These are phyloP conservation scores for Boloria euphrosyne DNA, from an alignment of 2,888 invertebrate species.

Conservation along the genomic window DNA sequence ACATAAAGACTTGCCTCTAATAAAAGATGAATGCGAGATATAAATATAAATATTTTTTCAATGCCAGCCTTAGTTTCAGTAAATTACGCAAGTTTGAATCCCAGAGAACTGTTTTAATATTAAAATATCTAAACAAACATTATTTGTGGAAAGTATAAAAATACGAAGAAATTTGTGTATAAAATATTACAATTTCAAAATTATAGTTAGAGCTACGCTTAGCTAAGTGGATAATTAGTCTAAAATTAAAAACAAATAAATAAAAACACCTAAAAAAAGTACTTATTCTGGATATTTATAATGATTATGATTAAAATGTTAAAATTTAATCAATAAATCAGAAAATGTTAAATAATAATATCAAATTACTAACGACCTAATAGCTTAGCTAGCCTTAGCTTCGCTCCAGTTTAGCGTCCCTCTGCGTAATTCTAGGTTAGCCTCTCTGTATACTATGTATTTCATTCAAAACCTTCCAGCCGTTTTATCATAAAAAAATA, in stretches of 20 bases:
- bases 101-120: too few species aligned
- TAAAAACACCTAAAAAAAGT: slow-evolving; percentile 32
- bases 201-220: neutral
- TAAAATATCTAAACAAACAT: too few species aligned
- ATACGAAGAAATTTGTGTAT: too few species aligned
- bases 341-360: neutral
- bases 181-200: too few species aligned
- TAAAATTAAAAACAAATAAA: neutral
- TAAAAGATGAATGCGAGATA: slow-evolving; percentile 18
- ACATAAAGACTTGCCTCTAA: slow-evolving; percentile 8
- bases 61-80: neutral
- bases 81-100: neutral
- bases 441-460: too few species aligned
- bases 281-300: slow-evolving; percentile 35
- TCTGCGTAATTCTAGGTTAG: too few species aligned
- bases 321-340: neutral
- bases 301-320: neutral
- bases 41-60: neutral
- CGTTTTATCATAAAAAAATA: neutral
- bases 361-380: neutral
- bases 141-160: too few species aligned
- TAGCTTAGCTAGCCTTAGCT: too few species aligned
- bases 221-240: slow-evolving; percentile 12
- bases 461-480: too few species aligned
- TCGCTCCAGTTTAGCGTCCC: too few species aligned